phyloP scores from a whole-genome alignment of 2,888 invertebrate species.

The Mermis nigrescens region DNA sequence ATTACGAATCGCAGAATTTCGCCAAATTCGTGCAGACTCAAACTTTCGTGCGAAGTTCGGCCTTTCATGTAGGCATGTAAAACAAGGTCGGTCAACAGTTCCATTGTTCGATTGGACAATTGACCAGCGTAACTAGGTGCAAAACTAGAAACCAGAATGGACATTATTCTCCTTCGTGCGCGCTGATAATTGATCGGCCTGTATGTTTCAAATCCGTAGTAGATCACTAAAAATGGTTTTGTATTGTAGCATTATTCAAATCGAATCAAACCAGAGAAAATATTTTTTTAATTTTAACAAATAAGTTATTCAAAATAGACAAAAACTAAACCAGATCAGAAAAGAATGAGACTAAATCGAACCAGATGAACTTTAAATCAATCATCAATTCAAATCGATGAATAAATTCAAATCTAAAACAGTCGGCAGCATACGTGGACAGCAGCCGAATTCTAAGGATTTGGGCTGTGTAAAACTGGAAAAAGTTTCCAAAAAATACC shows the following conservation, averaged over 20 bases:
- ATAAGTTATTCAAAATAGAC: too few relatives aligned
- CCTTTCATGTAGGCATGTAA: not conserved
- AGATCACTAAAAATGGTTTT: constrained; percentile 26
- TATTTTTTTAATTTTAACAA: too few relatives aligned
- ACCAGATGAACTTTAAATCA: too few relatives aligned
- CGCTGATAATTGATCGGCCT: constrained; percentile 17
- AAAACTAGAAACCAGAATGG: not conserved
- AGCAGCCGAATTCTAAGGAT: too few relatives aligned
- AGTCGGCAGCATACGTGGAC: too few relatives aligned
- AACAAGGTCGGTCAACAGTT: not conserved
- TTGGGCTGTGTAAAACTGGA: too few relatives aligned
- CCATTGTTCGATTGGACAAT: not conserved
- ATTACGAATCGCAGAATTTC: constrained; percentile 12
- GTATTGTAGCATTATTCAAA: not conserved
- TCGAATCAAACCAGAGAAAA: too few relatives aligned
- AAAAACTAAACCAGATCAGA: not conserved
- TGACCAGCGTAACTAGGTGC: not conserved
- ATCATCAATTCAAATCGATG: too few relatives aligned
- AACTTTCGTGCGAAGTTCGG: not conserved
- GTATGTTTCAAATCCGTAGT: constrained; percentile 25
- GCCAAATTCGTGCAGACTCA: not conserved
- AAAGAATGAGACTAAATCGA: too few relatives aligned
- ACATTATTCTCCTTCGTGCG: not conserved
- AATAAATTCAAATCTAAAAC: too few relatives aligned
- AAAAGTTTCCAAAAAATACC: too few relatives aligned